These are phyloP conservation scores for Cantharis rufa DNA, from an alignment of 2,888 invertebrate genomes.

Conservation along the genomic window DNA sequence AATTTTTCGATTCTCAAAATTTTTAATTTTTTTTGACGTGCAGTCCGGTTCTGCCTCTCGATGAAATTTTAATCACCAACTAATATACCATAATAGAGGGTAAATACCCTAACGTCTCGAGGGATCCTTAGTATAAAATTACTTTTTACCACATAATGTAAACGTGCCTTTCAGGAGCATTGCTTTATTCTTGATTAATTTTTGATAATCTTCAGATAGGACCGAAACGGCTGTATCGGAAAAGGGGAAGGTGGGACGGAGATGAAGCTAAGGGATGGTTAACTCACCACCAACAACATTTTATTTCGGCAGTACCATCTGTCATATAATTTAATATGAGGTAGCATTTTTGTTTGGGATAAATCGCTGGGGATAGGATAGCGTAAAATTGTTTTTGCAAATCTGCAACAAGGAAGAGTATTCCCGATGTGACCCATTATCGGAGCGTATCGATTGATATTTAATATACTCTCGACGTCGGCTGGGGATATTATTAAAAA, in stretches of 20 bases:
- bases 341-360: conserved; percentile 29
- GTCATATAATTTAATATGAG: conserved; percentile 40
- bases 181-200: conserved; percentile 18
- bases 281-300: conserved; percentile 1
- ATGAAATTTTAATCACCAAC: conserved; percentile 52
- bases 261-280: neutral
- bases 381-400: conserved; percentile 29
- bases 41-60: conserved; percentile 31
- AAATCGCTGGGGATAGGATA: conserved; percentile 25
- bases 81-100: conserved; percentile 51
- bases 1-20: neutral
- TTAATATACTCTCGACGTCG: conserved; percentile 3
- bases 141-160: conserved; percentile 44
- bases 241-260: neutral
- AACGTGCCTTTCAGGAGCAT: conserved; percentile 36
- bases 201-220: conserved; percentile 14
- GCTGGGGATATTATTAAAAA: neutral
- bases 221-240: neutral
- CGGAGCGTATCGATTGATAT: conserved; percentile 24
- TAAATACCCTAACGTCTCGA: conserved; percentile 43
- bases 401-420: conserved; percentile 13
- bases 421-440: conserved; percentile 19
- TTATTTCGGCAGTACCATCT: conserved; percentile 40
- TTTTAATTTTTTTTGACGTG: neutral
- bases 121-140: conserved; percentile 45